A percentile compares a stretch with the other conserved stretches of the same genome.
phyloP scores from a whole-genome alignment of 2,888 invertebrate genomes.

The Oscheius myriophilus region DNA sequence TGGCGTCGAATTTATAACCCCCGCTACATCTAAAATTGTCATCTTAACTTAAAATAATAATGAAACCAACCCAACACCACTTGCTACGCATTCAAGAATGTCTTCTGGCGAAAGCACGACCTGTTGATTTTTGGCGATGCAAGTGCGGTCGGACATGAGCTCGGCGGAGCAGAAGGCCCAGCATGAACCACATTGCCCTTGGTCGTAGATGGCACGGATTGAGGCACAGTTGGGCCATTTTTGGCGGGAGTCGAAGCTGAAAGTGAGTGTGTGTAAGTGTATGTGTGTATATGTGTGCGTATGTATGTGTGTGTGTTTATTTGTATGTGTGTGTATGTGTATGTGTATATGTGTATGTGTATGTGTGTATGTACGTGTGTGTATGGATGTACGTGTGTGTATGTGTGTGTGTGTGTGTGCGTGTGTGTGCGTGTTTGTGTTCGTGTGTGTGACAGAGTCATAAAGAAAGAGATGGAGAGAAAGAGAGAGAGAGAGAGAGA shows the following conservation, averaged over 20 bases:
- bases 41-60: background rate
- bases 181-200: constrained; percentile 78
- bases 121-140: constrained; percentile 62
- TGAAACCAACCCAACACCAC: constrained; percentile 66
- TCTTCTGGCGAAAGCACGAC: constrained; percentile 72
- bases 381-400: no score
- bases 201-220: constrained; percentile 48
- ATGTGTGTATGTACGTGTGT: no score
- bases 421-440: no score
- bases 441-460: no score
- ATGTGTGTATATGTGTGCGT: no score
- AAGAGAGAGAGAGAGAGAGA: no score
- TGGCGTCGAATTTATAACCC: constrained; percentile 78
- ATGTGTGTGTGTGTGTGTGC: no score
- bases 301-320: no score
- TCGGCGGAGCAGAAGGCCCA: constrained; percentile 77
- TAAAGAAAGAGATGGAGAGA: no score
- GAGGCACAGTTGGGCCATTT: constrained; percentile 48
- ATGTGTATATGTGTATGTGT: no score
- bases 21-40: constrained; percentile 77
- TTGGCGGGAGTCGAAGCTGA: constrained; percentile 43
- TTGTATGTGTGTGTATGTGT: no score
- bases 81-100: constrained; percentile 71
- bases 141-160: constrained; percentile 74
- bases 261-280: no score